phyloP scores from a whole-genome alignment of 2,113 vertebrate genomes.

The Ctenomys sociabilis region DNA sequence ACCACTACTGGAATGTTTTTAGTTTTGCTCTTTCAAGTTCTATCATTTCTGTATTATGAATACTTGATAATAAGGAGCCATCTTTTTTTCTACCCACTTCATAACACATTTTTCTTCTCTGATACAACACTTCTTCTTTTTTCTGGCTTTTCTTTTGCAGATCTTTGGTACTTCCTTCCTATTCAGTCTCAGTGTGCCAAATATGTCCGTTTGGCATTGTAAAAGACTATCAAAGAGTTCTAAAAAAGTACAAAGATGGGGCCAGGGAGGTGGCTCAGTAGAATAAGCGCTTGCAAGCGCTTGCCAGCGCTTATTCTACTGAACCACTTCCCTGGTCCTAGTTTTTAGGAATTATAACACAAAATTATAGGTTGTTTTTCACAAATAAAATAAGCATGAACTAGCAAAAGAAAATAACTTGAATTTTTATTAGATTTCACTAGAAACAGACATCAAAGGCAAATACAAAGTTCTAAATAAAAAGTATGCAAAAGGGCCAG shows the following conservation, averaged over 20 bases:
- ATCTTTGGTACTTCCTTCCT: background rate
- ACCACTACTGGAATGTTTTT: background rate
- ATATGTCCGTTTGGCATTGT: background rate
- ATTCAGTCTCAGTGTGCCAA: background rate
- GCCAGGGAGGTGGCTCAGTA: too few species aligned
- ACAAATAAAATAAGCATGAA: background rate
- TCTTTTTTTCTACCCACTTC: background rate
- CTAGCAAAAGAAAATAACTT: background rate
- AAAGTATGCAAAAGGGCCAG: background rate
- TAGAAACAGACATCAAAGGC: background rate
- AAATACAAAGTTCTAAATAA: conserved; percentile 4
- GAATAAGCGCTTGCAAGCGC: too few species aligned
- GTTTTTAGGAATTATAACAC: background rate
- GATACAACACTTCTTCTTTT: background rate
- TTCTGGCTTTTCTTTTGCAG: background rate
- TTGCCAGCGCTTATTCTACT: too few species aligned
- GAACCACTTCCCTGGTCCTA: too few species aligned
- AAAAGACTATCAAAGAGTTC: background rate
- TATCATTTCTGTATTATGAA: background rate
- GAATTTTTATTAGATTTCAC: background rate
- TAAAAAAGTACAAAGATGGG: background rate
- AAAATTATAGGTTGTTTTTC: background rate
- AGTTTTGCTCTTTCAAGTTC: background rate
- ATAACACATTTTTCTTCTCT: background rate
- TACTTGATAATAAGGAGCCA: background rate